These are phyloP conservation scores for Antennarius striatus DNA, from an alignment of 2,113 vertebrate species.

Conservation along the genomic window DNA sequence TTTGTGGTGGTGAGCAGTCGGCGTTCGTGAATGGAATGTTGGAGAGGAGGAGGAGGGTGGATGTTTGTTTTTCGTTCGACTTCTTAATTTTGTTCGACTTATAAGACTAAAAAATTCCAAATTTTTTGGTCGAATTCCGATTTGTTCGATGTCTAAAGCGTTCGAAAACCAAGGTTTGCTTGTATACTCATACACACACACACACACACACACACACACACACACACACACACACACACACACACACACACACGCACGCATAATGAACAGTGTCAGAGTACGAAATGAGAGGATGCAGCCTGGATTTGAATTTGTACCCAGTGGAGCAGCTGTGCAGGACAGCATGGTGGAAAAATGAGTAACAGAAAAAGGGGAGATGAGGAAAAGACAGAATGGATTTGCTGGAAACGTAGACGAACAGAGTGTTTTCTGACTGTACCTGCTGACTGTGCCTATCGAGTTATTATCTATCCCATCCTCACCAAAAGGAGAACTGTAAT, in stretches of 20 bases:
- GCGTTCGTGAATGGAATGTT: too few species aligned
- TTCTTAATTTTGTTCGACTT: too few species aligned
- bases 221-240: neutral
- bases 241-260: conserved; percentile 7
- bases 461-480: conserved; percentile 66
- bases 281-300: conserved; percentile 59
- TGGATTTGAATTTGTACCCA: conserved; percentile 55
- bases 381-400: conserved; percentile 31
- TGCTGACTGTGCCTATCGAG: conserved; percentile 53
- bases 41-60: too few species aligned
- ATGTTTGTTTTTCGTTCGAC: too few species aligned
- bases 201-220: too few species aligned
- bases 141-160: too few species aligned
- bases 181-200: too few species aligned
- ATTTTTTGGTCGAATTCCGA: too few species aligned
- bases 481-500: conserved; percentile 71
- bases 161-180: too few species aligned
- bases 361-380: conserved; percentile 3
- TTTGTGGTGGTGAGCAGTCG: too few species aligned
- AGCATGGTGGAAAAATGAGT: conserved; percentile 19
- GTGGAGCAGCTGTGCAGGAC: conserved; percentile 37
- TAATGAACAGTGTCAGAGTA: conserved; percentile 45
- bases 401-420: conserved; percentile 52
- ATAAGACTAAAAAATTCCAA: too few species aligned
- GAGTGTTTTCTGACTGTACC: conserved; percentile 28